Evolutionary conservation across 2,797 vertebrate genomes (phyloP).

Genomic region (Clarias platycephalus): DNA sequence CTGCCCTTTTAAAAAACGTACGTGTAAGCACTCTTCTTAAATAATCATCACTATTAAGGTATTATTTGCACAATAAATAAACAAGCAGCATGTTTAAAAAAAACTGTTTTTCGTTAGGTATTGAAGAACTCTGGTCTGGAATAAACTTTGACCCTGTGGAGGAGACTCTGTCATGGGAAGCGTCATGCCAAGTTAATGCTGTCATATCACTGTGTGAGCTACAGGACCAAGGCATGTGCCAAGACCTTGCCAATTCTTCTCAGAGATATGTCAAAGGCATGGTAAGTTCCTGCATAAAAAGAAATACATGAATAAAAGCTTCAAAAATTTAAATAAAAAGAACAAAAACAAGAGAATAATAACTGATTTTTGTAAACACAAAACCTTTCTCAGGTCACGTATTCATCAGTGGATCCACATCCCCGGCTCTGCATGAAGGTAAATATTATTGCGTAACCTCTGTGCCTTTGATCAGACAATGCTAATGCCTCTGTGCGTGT

Average conservation of each 20-base stretch:
- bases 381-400: slow-evolving; percentile 65
- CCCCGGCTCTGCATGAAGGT: slow-evolving; percentile 77
- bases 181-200: slow-evolving; percentile 63
- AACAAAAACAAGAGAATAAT: neutral
- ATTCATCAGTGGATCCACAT: slow-evolving; percentile 70
- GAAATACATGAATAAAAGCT: neutral
- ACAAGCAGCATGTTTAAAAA: neutral
- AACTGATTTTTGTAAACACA: neutral
- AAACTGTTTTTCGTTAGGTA: slow-evolving; percentile 54
- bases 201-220: slow-evolving; percentile 64
- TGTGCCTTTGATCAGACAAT: slow-evolving; percentile 12
- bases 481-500: neutral
- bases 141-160: slow-evolving; percentile 68
- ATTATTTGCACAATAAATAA: neutral
- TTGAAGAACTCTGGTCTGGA: slow-evolving; percentile 74
- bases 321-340: neutral
- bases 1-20: slow-evolving; percentile 87
- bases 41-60: neutral
- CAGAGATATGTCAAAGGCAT: slow-evolving; percentile 60
- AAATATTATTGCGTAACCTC: slow-evolving; percentile 39
- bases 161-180: slow-evolving; percentile 68
- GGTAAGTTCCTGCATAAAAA: slow-evolving; percentile 52
- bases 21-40: slow-evolving; percentile 58
- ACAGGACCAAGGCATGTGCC: slow-evolving; percentile 52
- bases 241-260: slow-evolving; percentile 62